A percentile compares a stretch with the other conserved stretches of the same genome.
These are phyloP conservation scores for Malthinus seriepunctatus DNA, from an alignment of 2,888 invertebrate genomes.

Conservation along the genomic window DNA sequence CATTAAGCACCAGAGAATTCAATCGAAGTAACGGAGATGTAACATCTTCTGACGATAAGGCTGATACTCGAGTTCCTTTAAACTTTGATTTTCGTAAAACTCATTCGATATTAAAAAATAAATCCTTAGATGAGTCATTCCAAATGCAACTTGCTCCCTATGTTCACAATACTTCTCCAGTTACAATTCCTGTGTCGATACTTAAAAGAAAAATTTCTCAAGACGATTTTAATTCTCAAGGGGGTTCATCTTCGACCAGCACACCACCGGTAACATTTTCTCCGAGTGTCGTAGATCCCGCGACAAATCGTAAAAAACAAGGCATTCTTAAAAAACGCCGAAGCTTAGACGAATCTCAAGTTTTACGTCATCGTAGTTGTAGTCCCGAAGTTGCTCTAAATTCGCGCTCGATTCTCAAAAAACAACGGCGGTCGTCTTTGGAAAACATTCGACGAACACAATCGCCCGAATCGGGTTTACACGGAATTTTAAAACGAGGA, in stretches of 20 bases:
- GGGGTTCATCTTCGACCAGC: slow-evolving; percentile 48
- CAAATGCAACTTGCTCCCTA: slow-evolving; percentile 29
- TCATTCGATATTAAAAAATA: slow-evolving; percentile 70
- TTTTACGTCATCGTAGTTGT: slow-evolving; percentile 68
- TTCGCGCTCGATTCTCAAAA: slow-evolving; percentile 69
- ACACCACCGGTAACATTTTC: slow-evolving; percentile 81
- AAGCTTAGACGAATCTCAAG: slow-evolving; percentile 79
- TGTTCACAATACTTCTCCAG: slow-evolving; percentile 30
- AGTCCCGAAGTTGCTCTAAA: slow-evolving; percentile 71
- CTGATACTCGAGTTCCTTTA: slow-evolving; percentile 19
- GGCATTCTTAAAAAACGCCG: slow-evolving; percentile 84
- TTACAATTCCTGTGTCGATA: slow-evolving; percentile 59
- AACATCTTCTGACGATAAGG: slow-evolving; percentile 13
- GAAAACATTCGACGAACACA: slow-evolving; percentile 69
- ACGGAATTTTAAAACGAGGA: slow-evolving; percentile 72
- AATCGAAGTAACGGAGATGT: slow-evolving; percentile 7
- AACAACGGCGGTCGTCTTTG: slow-evolving; percentile 68
- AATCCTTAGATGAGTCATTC: slow-evolving; percentile 58
- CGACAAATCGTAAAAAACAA: slow-evolving; percentile 66
- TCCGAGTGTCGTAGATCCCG: slow-evolving; percentile 72
- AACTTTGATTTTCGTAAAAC: slow-evolving; percentile 17
- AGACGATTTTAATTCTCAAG: slow-evolving; percentile 51
- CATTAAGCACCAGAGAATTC: neutral
- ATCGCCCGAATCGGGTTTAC: slow-evolving; percentile 68
- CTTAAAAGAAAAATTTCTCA: slow-evolving; percentile 61